Percentiles rank a stretch among this genome's conserved stretches.
Evolutionary conservation across 2,888 invertebrate species (phyloP).

Genomic region (Melipona bicolor): DNA sequence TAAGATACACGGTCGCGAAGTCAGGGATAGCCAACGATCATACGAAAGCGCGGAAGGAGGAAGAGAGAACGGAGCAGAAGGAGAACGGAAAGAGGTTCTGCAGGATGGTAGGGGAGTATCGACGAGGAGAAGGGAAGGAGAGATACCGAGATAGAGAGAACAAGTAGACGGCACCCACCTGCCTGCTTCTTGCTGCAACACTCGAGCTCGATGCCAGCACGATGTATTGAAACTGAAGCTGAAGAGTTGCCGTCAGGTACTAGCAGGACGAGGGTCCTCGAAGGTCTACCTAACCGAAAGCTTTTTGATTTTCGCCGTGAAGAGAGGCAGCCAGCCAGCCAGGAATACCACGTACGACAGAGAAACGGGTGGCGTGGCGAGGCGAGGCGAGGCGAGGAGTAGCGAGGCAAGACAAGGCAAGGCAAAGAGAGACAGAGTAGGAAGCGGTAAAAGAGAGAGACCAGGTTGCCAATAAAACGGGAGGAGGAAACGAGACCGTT

Average conservation of each 20-base stretch:
- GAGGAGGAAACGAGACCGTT: constrained; percentile 27
- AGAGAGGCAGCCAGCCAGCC: constrained; percentile 32
- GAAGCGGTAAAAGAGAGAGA: neutral
- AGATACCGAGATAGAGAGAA: constrained; percentile 29
- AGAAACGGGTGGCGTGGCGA: constrained; percentile 1
- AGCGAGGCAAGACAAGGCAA: too few species aligned
- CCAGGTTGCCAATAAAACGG: constrained; percentile 34
- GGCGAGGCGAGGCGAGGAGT: neutral
- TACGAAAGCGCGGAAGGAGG: constrained; percentile 76
- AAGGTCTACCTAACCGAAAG: constrained; percentile 68
- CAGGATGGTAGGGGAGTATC: constrained; percentile 1
- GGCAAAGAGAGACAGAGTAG: neutral
- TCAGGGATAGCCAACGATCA: constrained; percentile 84
- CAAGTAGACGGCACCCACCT: constrained; percentile 63
- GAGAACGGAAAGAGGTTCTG: neutral
- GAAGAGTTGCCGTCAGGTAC: constrained; percentile 67
- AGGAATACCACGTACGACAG: constrained; percentile 19
- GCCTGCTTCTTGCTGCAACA: constrained; percentile 65
- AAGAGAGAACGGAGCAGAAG: constrained; percentile 4
- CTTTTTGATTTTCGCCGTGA: constrained; percentile 63
- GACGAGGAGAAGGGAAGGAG: constrained; percentile 1
- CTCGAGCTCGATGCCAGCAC: constrained; percentile 68
- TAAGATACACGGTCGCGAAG: constrained; percentile 75
- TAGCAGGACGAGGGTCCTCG: constrained; percentile 70
- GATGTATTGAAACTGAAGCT: constrained; percentile 67